These are phyloP conservation scores for Dryadula phaetusa DNA, from an alignment of 2,888 invertebrate species.

Conservation along the genomic window DNA sequence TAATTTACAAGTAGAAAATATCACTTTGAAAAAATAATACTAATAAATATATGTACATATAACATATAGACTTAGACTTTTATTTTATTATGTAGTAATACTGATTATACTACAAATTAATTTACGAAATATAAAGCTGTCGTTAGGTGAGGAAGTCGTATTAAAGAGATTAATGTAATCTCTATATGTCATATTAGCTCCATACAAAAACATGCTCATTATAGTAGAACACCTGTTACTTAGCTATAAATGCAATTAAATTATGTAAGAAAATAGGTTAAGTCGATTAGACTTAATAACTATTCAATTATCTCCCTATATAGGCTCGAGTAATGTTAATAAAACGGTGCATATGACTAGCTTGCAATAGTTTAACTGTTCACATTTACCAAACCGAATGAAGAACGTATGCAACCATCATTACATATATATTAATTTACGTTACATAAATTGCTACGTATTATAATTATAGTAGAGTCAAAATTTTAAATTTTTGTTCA, in stretches of 20 bases:
- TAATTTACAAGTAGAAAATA: too few relatives aligned
- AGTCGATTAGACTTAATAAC: constrained; percentile 36
- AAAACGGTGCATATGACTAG: constrained; percentile 13
- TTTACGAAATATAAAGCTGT: constrained; percentile 16
- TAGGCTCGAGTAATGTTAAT: constrained; percentile 28
- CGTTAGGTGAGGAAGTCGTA: constrained; percentile 18
- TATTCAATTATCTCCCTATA: constrained; percentile 34
- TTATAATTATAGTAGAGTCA: not conserved
- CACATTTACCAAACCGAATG: not conserved
- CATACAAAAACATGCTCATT: constrained; percentile 26
- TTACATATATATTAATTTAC: constrained; percentile 13
- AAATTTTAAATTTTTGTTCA: not conserved
- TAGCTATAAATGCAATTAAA: constrained; percentile 38
- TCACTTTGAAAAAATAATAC: too few relatives aligned
- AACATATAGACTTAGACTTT: not conserved
- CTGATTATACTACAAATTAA: not conserved
- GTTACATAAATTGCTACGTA: not conserved
- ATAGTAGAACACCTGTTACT: constrained; percentile 41
- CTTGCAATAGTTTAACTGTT: not conserved
- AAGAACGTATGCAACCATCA: not conserved
- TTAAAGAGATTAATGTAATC: constrained; percentile 27
- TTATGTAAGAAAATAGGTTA: constrained; percentile 39
- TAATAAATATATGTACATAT: not conserved
- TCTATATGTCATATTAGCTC: constrained; percentile 27
- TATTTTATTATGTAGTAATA: not conserved